A percentile compares a stretch with the other conserved stretches of the same genome.
These are phyloP conservation scores for Caenorhabditis sp. DNA, from an alignment of 2,888 invertebrate genomes.

Conservation along the genomic window DNA sequence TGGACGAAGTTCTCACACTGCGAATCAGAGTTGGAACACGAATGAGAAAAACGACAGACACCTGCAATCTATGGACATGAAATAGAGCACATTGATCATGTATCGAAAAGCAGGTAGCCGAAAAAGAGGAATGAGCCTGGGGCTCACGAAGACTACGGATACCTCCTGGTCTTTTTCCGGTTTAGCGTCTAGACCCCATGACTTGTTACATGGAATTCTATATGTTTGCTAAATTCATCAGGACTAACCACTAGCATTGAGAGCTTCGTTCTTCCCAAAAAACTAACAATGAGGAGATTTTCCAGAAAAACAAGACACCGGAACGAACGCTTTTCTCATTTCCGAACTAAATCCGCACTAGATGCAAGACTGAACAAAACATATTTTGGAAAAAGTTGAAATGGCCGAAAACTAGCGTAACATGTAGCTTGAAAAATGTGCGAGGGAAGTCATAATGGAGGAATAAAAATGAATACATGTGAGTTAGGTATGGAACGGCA, in stretches of 20 bases:
- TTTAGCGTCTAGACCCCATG: conserved; percentile 38
- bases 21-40: too few relatives aligned
- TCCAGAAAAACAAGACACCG: background rate
- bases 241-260: background rate
- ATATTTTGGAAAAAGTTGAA: background rate
- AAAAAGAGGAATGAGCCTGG: conserved; percentile 8
- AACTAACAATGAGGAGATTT: background rate
- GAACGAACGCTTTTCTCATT: conserved; percentile 3
- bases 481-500: conserved; percentile 4
- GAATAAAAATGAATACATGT: conserved; percentile 3
- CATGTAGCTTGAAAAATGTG: too few relatives aligned
- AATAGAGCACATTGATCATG: conserved; percentile 33
- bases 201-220: conserved; percentile 40
- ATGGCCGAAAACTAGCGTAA: background rate
- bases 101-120: conserved; percentile 12
- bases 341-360: conserved; percentile 3
- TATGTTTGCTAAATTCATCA: conserved; percentile 32
- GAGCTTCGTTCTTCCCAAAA: background rate
- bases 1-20: too few relatives aligned
- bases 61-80: background rate
- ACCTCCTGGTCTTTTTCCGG: conserved; percentile 44
- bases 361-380: background rate
- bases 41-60: background rate
- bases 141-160: conserved; percentile 18
- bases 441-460: too few relatives aligned